Evolutionary conservation across 2,888 invertebrate species (phyloP).

Genomic region (Heliconius sara): DNA sequence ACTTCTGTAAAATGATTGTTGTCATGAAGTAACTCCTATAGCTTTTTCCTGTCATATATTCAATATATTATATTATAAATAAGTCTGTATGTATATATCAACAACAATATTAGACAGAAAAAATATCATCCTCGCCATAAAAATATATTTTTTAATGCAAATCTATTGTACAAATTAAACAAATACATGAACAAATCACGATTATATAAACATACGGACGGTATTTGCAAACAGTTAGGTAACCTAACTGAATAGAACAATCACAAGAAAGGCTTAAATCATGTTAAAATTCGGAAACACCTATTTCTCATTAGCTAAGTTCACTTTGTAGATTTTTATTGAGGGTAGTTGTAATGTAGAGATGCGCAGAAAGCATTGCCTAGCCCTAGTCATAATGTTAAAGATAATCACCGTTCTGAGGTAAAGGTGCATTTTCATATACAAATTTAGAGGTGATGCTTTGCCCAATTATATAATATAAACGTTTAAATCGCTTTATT

Average conservation of each 20-base stretch:
- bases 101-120: not conserved
- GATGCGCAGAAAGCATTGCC: slow-evolving; percentile 3
- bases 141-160: slow-evolving; percentile 19
- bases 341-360: not conserved
- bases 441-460: slow-evolving; percentile 30
- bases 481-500: slow-evolving; percentile 36
- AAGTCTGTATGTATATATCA: not conserved
- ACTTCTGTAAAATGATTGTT: slow-evolving; percentile 3
- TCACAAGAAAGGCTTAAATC: not conserved
- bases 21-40: not conserved
- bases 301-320: slow-evolving; percentile 17
- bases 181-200: slow-evolving; percentile 8
- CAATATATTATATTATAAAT: not conserved
- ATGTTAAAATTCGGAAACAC: not conserved
- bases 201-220: not conserved
- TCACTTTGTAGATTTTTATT: slow-evolving; percentile 10
- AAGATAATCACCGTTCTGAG: slow-evolving; percentile 26
- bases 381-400: slow-evolving; percentile 27
- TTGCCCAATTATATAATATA: slow-evolving; percentile 29
- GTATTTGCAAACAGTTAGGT: too few relatives aligned
- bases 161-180: slow-evolving; percentile 21
- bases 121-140: slow-evolving; percentile 5
- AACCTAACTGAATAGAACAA: not conserved
- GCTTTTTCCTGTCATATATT: not conserved
- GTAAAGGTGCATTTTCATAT: slow-evolving; percentile 35